Conservation (phyloP, 2,888 invertebrate species). For the Oscheius myriophilus region DNA sequence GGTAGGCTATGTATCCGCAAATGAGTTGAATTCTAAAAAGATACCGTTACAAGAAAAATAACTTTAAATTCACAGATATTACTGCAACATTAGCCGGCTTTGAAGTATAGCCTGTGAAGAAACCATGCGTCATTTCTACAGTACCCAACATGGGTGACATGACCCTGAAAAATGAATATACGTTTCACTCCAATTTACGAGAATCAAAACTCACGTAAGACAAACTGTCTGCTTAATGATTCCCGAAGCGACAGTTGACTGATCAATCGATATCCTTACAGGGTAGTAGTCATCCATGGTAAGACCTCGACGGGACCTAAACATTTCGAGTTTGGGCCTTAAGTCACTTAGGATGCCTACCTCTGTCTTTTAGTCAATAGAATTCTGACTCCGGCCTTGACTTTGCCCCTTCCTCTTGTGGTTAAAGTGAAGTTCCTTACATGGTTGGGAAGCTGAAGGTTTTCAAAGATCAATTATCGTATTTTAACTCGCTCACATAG, state of each 20-base stretch:
- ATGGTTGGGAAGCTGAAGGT: slow-evolving; percentile 54
- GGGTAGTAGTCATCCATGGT: slow-evolving; percentile 59
- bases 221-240: slow-evolving; percentile 62
- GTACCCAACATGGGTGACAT: slow-evolving; percentile 50
- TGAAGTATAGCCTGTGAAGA: slow-evolving; percentile 64
- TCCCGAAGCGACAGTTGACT: slow-evolving; percentile 39
- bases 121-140: slow-evolving; percentile 63
- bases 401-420: slow-evolving; percentile 54
- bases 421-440: slow-evolving; percentile 48
- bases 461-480: not conserved
- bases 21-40: slow-evolving; percentile 18
- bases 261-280: slow-evolving; percentile 53
- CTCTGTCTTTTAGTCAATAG: slow-evolving; percentile 53
- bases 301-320: slow-evolving; percentile 39
- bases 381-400: slow-evolving; percentile 59
- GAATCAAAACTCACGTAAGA: slow-evolving; percentile 45
- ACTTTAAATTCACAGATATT: slow-evolving; percentile 23
- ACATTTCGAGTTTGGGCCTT: not conserved
- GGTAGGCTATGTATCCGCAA: slow-evolving; percentile 1
- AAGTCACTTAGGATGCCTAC: not conserved
- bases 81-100: slow-evolving; percentile 28
- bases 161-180: slow-evolving; percentile 36
- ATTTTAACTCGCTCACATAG: slow-evolving; percentile 34
- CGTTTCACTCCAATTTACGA: not conserved
- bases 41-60: not conserved